These are phyloP conservation scores for Echinarachnius parma DNA, from an alignment of 53 echinoderm and acorn worm genomes.

Conservation along the genomic window DNA sequence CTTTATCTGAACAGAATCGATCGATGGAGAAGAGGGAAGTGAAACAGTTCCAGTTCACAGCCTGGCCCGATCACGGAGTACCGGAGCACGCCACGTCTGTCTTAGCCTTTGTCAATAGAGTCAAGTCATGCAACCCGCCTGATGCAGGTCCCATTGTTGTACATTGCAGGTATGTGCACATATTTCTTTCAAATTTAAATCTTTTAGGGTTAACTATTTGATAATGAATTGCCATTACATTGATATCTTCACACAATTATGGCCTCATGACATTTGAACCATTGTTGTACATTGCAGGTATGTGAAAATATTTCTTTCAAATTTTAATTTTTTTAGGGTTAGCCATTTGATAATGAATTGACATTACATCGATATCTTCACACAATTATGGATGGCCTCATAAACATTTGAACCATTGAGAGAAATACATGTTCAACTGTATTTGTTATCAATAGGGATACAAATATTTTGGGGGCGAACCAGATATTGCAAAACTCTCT, in stretches of 20 bases:
- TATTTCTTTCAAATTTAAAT: no score
- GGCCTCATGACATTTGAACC: no score
- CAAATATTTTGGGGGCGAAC: no score
- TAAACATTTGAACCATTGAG: no score
- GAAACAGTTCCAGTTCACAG: slow-evolving; percentile 97
- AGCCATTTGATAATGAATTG: no score
- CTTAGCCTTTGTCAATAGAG: slow-evolving; percentile 85
- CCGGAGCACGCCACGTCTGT: slow-evolving; percentile 89
- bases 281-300: background rate
- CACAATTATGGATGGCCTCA: no score
- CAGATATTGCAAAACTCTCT: no score
- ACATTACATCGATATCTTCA: no score
- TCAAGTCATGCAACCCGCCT: slow-evolving; percentile 93
- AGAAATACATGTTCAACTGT: no score
- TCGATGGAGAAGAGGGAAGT: slow-evolving; percentile 92
- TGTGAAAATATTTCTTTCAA: background rate
- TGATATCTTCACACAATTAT: background rate
- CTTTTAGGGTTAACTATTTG: no score
- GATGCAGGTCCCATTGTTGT: slow-evolving; percentile 96
- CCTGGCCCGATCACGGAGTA: slow-evolving; percentile 95
- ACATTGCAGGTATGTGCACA: slow-evolving; percentile 73
- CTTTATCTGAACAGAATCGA: slow-evolving; percentile 76
- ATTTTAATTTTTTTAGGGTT: no score
- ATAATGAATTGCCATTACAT: background rate
- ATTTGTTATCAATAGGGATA: no score